These are phyloP conservation scores for Condylostylus longicornis DNA, from an alignment of 1,140 invertebrate species.

Conservation along the genomic window DNA sequence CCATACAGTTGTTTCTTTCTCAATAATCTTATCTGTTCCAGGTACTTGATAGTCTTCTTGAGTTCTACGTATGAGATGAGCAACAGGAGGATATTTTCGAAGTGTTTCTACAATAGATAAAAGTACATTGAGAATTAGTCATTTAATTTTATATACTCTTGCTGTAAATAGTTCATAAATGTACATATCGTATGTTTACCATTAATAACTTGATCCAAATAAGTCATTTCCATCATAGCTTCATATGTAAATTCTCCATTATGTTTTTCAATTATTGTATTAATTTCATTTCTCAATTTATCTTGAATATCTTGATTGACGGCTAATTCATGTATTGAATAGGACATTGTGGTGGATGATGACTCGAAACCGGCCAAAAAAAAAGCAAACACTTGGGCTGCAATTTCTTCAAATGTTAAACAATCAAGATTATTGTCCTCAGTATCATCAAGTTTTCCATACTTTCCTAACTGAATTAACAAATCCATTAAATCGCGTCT, in stretches of 20 bases:
- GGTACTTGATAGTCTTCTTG: constrained; percentile 28
- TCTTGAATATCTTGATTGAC: constrained; percentile 38
- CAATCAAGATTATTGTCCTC: constrained; percentile 14
- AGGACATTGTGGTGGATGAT: constrained; percentile 38
- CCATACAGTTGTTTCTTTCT: constrained; percentile 24
- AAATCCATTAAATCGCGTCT: constrained; percentile 42
- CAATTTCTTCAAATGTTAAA: constrained; percentile 26
- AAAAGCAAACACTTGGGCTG: constrained; percentile 37
- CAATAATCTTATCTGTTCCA: constrained; percentile 30
- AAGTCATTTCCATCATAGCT: constrained; percentile 34
- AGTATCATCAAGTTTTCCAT: constrained; percentile 25
- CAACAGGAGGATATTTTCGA: constrained; percentile 37
- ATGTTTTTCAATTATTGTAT: constrained; percentile 25
- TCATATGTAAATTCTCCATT: constrained; percentile 37
- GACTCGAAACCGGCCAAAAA: constrained; percentile 47
- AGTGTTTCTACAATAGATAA: constrained; percentile 34
- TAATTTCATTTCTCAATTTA: constrained; percentile 37
- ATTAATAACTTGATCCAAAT: constrained; percentile 39
- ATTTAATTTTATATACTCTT: too few species aligned
- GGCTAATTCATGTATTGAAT: constrained; percentile 38
- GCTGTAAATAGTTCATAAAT: too few species aligned
- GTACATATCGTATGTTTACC: too few species aligned
- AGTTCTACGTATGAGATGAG: constrained; percentile 32
- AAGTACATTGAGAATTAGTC: too few species aligned
- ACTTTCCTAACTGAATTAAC: constrained; percentile 34